Conservation (phyloP, 2,797 vertebrate genomes). For the Pseudomugil tenellus region DNA sequence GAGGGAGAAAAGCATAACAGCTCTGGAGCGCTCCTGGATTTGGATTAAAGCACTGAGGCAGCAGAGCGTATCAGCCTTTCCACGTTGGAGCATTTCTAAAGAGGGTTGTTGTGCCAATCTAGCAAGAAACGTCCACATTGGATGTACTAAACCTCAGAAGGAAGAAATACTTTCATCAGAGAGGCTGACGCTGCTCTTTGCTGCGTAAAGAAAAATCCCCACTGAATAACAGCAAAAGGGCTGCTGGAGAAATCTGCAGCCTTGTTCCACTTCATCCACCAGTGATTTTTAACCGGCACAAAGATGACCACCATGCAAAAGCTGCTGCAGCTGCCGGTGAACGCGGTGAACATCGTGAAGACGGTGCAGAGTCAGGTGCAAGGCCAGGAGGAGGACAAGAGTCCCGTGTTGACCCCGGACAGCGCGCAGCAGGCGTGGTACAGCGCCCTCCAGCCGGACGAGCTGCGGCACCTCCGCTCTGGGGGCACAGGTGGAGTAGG, state of each 20-base stretch:
- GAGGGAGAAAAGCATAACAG: constrained; percentile 7
- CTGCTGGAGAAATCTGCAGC: constrained; percentile 12
- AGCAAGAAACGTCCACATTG: constrained; percentile 34
- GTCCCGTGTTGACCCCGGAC: constrained; percentile 89
- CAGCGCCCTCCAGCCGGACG: constrained; percentile 89
- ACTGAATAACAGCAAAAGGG: constrained; percentile 17
- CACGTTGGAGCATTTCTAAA: constrained; percentile 24
- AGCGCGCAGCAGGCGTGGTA: constrained; percentile 87
- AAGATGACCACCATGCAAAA: constrained; percentile 88
- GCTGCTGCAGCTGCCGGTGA: constrained; percentile 89
- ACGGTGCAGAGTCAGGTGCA: constrained; percentile 81
- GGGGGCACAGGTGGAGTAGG: constrained; percentile 68
- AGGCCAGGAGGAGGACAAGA: constrained; percentile 86
- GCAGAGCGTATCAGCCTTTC: constrained; percentile 13
- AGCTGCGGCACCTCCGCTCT: constrained; percentile 86
- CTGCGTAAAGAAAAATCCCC: constrained; percentile 22
- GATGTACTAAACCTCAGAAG: constrained; percentile 23
- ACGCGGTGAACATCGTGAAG: constrained; percentile 84
- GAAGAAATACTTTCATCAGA: constrained; percentile 25
- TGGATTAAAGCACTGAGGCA: constrained; percentile 37
- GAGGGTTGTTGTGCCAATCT: constrained; percentile 29
- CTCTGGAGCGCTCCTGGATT: constrained; percentile 32
- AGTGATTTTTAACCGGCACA: constrained; percentile 48
- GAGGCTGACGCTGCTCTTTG: constrained; percentile 18
- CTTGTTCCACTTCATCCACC: constrained; percentile 6